A percentile compares a stretch with the other conserved stretches of the same genome.
Evolutionary conservation across 2,113 vertebrate genomes (phyloP).

Genomic region (Suricata suricatta): DNA sequence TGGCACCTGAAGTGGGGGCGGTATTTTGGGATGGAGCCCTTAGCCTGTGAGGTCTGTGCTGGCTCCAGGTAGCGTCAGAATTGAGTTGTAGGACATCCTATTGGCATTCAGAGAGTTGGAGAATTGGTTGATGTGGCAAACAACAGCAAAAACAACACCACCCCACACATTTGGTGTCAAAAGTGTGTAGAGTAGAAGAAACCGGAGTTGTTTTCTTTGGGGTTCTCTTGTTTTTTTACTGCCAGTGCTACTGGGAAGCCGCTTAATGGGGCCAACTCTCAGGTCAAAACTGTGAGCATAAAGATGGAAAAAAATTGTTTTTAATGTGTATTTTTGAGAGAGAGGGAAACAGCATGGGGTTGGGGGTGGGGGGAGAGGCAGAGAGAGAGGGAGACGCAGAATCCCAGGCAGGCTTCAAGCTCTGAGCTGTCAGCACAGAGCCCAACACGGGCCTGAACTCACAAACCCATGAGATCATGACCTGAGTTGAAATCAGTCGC

Average conservation of each 20-base stretch:
- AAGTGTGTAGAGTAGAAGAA: neutral
- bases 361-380: too few species aligned
- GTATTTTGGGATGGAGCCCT: neutral
- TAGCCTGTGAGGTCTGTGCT: neutral
- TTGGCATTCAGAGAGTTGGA: neutral
- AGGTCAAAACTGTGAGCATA: neutral
- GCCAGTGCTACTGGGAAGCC: neutral
- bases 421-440: too few species aligned
- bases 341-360: too few species aligned
- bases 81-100: neutral
- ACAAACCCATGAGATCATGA: too few species aligned
- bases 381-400: too few species aligned
- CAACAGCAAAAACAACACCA: neutral
- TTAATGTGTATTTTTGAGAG: too few species aligned
- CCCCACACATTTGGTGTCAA: neutral
- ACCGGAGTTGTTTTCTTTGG: neutral
- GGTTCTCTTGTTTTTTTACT: neutral
- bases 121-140: neutral
- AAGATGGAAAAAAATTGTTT: neutral
- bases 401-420: too few species aligned
- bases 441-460: too few species aligned
- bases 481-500: too few species aligned
- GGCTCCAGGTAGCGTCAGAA: neutral
- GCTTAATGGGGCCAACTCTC: neutral
- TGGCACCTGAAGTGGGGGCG: neutral